phyloP scores from a whole-genome alignment of 1,140 invertebrate species.

The Branchinecta lynchi region DNA sequence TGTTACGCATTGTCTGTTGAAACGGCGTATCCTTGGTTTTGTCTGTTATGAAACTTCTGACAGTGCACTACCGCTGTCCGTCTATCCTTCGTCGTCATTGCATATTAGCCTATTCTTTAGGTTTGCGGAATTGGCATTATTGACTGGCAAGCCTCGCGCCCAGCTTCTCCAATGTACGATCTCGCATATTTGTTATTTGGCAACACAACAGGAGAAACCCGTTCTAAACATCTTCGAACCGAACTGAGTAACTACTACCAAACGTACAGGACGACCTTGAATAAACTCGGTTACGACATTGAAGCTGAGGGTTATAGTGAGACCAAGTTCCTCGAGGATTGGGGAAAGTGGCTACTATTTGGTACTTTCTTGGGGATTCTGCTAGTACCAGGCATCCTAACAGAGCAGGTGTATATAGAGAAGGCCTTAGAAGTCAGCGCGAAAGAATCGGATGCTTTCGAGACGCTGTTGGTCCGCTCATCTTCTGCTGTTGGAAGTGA shows the following conservation, averaged over 20 bases:
- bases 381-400: not conserved
- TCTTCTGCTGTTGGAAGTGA: too few species aligned
- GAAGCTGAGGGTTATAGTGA: not conserved
- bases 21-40: too few species aligned
- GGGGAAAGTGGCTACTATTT: not conserved
- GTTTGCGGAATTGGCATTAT: not conserved
- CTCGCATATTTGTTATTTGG: not conserved
- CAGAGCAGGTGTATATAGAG: not conserved
- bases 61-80: too few species aligned
- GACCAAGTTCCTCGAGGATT: not conserved
- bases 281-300: not conserved
- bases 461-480: too few species aligned
- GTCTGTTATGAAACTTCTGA: too few species aligned
- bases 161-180: not conserved
- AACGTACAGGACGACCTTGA: not conserved
- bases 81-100: too few species aligned
- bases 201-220: not conserved
- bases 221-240: not conserved
- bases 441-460: too few species aligned
- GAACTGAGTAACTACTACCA: not conserved
- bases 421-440: not conserved
- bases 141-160: not conserved
- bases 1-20: too few species aligned
- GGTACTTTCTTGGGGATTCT: not conserved
- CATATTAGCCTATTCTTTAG: too few species aligned